A percentile compares a stretch with the other conserved stretches of the same genome.
Evolutionary conservation across 2,888 invertebrate species (phyloP).

Genomic region (Trissolcus brochymenae): DNA sequence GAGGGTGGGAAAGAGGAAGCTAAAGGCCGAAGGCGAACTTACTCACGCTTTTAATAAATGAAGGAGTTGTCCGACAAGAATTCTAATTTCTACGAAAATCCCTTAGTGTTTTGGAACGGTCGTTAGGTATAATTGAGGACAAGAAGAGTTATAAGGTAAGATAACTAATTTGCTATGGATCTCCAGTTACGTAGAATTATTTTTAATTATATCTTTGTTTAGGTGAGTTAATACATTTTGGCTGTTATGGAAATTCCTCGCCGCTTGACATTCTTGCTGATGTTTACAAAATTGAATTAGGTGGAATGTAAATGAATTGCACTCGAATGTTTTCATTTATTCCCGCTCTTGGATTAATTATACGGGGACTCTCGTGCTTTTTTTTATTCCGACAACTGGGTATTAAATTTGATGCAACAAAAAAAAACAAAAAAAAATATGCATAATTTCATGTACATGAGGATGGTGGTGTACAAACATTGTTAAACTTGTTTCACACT

Average conservation of each 20-base stretch:
- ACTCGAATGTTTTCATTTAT: constrained; percentile 48
- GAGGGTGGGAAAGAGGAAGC: constrained; percentile 18
- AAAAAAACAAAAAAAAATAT: constrained; percentile 25
- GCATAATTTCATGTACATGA: constrained; percentile 32
- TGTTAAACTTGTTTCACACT: constrained; percentile 26
- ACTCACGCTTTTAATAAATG: constrained; percentile 49
- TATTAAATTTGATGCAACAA: constrained; percentile 44
- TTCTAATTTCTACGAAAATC: constrained; percentile 52
- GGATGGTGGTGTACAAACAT: no score
- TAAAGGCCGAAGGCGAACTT: constrained; percentile 24
- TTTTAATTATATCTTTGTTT: constrained; percentile 55
- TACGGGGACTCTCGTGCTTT: neutral
- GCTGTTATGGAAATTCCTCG: constrained; percentile 53
- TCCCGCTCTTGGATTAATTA: constrained; percentile 42
- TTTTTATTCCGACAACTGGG: constrained; percentile 21
- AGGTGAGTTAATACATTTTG: constrained; percentile 50
- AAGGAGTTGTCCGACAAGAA: constrained; percentile 49
- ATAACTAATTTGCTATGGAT: constrained; percentile 54
- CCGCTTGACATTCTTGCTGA: constrained; percentile 38
- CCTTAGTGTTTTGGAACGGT: constrained; percentile 43
- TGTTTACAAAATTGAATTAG: constrained; percentile 52
- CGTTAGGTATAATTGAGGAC: constrained; percentile 54
- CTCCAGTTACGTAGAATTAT: constrained; percentile 42
- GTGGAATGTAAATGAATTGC: constrained; percentile 51
- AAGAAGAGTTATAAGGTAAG: constrained; percentile 47